Evolutionary conservation across 2,888 invertebrate species (phyloP).

Genomic region (Phortica okadai): DNA sequence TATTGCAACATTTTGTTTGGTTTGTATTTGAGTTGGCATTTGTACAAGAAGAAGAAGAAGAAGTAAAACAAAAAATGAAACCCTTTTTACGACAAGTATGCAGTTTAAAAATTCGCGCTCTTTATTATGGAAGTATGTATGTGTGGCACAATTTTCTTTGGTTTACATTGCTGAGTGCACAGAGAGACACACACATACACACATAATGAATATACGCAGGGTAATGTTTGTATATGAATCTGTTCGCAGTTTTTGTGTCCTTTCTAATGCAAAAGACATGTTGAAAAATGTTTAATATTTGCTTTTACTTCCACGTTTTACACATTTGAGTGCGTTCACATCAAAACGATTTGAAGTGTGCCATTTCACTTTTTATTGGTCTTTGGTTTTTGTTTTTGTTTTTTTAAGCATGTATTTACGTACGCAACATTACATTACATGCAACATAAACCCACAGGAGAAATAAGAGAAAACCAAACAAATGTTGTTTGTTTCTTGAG

Average conservation of each 20-base stretch:
- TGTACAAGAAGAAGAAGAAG: neutral
- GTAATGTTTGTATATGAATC: neutral
- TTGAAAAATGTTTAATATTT: conserved; percentile 28
- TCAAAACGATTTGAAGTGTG: neutral
- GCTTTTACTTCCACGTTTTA: conserved; percentile 23
- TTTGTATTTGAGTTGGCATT: conserved; percentile 13
- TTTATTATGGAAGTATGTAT: neutral
- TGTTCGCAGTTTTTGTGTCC: neutral
- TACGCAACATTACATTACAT: neutral
- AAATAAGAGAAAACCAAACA: no score
- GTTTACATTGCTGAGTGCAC: neutral
- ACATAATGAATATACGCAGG: neutral
- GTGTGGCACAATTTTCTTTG: neutral
- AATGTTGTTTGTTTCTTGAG: no score
- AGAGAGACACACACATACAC: neutral
- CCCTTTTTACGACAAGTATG: conserved; percentile 25
- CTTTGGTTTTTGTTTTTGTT: neutral
- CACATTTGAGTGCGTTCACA: neutral
- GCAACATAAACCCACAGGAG: no score
- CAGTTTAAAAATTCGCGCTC: conserved; percentile 19
- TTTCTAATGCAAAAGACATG: conserved; percentile 22
- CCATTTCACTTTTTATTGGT: neutral
- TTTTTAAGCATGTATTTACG: neutral
- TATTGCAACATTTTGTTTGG: neutral
- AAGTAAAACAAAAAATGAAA: neutral